Evolutionary conservation across 1,140 invertebrate species (phyloP).

Genomic region (Idris sp.): DNA sequence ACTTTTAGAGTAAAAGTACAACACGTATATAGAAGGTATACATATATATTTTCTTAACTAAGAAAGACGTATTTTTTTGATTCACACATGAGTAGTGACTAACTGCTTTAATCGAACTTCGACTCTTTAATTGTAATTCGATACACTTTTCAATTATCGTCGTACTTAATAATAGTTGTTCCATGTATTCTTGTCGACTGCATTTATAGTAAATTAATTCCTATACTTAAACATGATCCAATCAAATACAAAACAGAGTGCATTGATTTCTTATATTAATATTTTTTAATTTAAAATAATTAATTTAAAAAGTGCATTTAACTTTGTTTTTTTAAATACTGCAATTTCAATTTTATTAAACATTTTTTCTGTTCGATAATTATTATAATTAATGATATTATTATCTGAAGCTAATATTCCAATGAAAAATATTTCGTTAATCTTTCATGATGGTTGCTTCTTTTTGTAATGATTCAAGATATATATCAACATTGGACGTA

Average conservation of each 20-base stretch:
- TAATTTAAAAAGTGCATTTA: constrained; percentile 2
- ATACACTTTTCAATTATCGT: constrained; percentile 27
- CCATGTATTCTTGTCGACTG: constrained; percentile 37
- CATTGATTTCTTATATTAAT: too few relatives aligned
- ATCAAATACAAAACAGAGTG: constrained; percentile 12
- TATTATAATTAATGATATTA: too few relatives aligned
- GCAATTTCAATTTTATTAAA: too few relatives aligned
- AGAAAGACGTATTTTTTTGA: constrained; percentile 23
- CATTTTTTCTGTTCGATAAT: too few relatives aligned
- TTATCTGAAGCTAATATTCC: too few relatives aligned
- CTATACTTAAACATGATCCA: constrained; percentile 15
- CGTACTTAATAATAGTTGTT: constrained; percentile 49
- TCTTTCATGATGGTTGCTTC: neutral
- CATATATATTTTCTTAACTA: constrained; percentile 37
- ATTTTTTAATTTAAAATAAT: too few relatives aligned
- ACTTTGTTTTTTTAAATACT: too few relatives aligned
- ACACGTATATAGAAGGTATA: too few relatives aligned
- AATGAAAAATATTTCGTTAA: too few relatives aligned
- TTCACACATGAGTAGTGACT: constrained; percentile 6
- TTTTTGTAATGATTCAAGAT: neutral
- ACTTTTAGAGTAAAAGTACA: constrained; percentile 8
- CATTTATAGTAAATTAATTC: constrained; percentile 34
- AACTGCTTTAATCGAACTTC: constrained; percentile 10
- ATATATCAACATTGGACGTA: constrained; percentile 37
- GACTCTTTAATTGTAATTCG: constrained; percentile 37